Conservation (phyloP, 2,888 invertebrate genomes). For the Timandra comae region DNA sequence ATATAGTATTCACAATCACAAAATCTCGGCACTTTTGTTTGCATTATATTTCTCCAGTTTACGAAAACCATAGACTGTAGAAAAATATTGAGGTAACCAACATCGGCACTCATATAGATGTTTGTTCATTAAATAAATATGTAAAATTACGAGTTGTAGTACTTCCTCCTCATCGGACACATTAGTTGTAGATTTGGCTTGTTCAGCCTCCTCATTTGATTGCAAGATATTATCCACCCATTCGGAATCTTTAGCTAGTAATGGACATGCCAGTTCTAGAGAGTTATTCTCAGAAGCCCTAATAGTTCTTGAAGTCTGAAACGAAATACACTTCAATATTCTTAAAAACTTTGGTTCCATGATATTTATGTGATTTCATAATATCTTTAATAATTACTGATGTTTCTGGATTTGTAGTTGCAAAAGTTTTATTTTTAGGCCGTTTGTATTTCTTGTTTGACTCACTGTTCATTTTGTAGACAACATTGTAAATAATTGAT, state of each 20-base stretch:
- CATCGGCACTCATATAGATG: too few relatives aligned
- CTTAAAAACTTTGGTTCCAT: too few relatives aligned
- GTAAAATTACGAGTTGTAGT: conserved; percentile 48
- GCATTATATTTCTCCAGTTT: too few relatives aligned
- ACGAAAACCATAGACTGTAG: too few relatives aligned
- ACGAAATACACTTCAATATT: too few relatives aligned
- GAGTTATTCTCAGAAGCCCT: conserved; percentile 16
- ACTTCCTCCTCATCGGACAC: conserved; percentile 49
- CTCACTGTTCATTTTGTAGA: conserved; percentile 47
- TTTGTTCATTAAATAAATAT: too few relatives aligned
- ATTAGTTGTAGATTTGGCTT: conserved; percentile 22
- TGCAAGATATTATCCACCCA: conserved; percentile 61
- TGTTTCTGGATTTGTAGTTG: conserved; percentile 42
- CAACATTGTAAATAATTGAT: conserved; percentile 3
- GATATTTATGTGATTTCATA: conserved; percentile 10
- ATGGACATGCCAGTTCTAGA: conserved; percentile 37
- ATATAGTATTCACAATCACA: too few relatives aligned
- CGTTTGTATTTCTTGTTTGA: conserved; percentile 44
- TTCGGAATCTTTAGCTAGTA: conserved; percentile 68
- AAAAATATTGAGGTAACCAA: too few relatives aligned
- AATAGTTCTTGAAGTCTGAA: conserved; percentile 29
- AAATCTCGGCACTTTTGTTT: too few relatives aligned
- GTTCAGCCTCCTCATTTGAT: conserved; percentile 20
- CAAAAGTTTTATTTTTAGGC: conserved; percentile 40
- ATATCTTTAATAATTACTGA: conserved; percentile 41